These are phyloP conservation scores for Parnassius orleans DNA, from an alignment of 2,888 invertebrate genomes.

Conservation along the genomic window DNA sequence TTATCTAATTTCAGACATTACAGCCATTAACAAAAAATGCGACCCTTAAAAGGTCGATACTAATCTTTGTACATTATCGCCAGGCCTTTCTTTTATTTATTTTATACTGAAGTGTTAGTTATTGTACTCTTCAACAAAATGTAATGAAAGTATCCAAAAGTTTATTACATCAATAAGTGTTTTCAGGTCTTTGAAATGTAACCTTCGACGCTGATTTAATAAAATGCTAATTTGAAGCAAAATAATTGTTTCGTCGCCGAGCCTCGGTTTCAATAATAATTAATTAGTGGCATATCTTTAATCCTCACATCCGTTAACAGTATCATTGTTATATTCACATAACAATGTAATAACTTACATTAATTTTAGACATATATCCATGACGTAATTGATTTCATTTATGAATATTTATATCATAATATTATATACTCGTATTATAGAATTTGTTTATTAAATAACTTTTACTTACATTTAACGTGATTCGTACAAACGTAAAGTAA, in stretches of 20 bases:
- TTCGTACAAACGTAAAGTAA: no score
- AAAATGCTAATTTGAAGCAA: constrained; percentile 28
- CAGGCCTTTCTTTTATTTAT: neutral
- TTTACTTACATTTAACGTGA: no score
- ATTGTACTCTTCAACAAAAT: constrained; percentile 1
- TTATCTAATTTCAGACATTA: no score
- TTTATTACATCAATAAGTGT: constrained; percentile 26
- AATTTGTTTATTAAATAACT: no score
- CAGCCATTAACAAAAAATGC: no score
- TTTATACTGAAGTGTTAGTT: neutral
- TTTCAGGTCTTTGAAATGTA: constrained; percentile 23
- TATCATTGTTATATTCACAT: neutral
- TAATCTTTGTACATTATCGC: constrained; percentile 3
- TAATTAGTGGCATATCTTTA: constrained; percentile 16
- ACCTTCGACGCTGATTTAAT: constrained; percentile 27
- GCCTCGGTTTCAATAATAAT: constrained; percentile 22
- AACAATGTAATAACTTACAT: neutral
- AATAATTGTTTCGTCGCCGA: constrained; percentile 24
- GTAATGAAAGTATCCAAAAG: constrained; percentile 25
- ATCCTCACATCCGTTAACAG: constrained; percentile 3
- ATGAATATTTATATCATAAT: neutral
- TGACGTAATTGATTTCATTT: neutral
- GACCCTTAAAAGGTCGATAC: neutral
- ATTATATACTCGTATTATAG: no score
- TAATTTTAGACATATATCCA: neutral